Conservation (phyloP, 2,113 vertebrate genomes). For the Coreoperca whiteheadi region DNA sequence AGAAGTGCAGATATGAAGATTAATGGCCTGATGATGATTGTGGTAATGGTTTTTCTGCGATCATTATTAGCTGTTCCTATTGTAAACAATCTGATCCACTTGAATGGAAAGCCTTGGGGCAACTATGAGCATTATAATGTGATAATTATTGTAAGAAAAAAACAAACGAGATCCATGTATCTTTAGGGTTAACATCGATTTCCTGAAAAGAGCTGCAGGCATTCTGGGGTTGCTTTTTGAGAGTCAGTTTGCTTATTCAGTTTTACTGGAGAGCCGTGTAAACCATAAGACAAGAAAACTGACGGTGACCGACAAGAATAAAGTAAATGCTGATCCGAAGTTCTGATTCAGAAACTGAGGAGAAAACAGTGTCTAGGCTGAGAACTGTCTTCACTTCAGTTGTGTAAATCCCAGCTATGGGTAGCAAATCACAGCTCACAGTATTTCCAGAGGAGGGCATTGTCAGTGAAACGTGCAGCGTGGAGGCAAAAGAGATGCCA, state of each 20-base stretch:
- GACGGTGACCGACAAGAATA: not conserved
- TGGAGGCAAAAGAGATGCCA: constrained; percentile 31
- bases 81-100: constrained; percentile 33
- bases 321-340: not conserved
- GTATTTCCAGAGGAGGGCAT: not conserved
- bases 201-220: not conserved
- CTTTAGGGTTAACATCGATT: constrained; percentile 11
- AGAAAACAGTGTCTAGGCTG: constrained; percentile 8
- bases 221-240: not conserved
- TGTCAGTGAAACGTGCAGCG: constrained; percentile 1
- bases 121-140: not conserved
- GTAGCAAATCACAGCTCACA: not conserved
- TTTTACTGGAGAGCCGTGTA: not conserved
- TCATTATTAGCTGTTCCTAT: constrained; percentile 10
- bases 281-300: not conserved
- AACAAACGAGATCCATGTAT: not conserved
- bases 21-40: constrained; percentile 40
- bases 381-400: constrained; percentile 4
- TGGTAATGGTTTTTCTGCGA: constrained; percentile 51
- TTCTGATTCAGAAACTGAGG: not conserved
- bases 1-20: constrained; percentile 51
- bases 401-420: not conserved
- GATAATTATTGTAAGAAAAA: constrained; percentile 11
- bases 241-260: not conserved
- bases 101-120: not conserved